Base-by-base conservation (phyloP, 2,888 invertebrate genomes). In the Linnaemya vulpina region DNA sequence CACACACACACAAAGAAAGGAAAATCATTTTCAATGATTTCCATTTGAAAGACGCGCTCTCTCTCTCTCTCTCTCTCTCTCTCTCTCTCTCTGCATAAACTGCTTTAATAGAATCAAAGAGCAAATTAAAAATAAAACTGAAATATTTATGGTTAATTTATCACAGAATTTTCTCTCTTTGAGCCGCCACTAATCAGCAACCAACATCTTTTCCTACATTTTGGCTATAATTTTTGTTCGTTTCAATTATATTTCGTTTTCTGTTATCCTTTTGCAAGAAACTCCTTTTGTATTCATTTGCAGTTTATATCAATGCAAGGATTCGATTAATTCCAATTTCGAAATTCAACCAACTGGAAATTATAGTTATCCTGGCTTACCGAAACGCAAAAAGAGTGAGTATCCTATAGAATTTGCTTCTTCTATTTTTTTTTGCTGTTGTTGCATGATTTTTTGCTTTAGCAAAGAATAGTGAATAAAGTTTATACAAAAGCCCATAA, bases 321-420 rank as follows among this genome's bases (percentile, higher is more conserved):
- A 94, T 58, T 93, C 94, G 4, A 94, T 94, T 62, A 93, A 94
- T 49, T 94, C 94, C 22, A 92, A 94, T 46, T 93, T 94, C 86
- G 94, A 94, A 89, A 92, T 95, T 86, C 92, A 93, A 83, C 93
- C 94, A 58, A 93, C 94, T 79, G 94, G 94, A 58, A 95, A 95
- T 89, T 93, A 93, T 58, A 95, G 93, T 60, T 94, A 94, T 93
- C 90, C 93, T 70, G 93, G 94, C 86, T 81, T 94, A 89, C 93
- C 94, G 2, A 94, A 90, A 86, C 89, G 92, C 35, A 88, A 87
- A 55, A 91, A 91, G 73, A 91, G 92, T 92, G 83, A 90, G 90
- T 88, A 38, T 11, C 3, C 10, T 46, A 13, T 67, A 15, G 43
- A 17, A 11, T 67, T 40, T 11, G 10, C 40, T 67, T n/a, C 38